Conservation (phyloP, 2,888 invertebrate genomes). For the Nemurella pictetii region DNA sequence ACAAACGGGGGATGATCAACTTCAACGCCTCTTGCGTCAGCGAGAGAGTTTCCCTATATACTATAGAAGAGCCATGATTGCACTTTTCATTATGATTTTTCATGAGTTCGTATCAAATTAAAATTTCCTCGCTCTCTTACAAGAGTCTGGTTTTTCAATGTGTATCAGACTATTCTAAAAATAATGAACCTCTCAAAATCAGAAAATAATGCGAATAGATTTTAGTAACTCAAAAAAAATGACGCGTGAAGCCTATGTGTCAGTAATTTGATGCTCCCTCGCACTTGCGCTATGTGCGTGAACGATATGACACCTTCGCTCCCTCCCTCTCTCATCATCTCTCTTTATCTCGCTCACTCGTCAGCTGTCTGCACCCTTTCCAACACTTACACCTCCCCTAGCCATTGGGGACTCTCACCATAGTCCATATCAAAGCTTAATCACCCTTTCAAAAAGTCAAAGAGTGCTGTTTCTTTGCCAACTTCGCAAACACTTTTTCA, state of each 20-base stretch:
- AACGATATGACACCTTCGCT: neutral
- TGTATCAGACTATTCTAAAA: neutral
- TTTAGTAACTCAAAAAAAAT: neutral
- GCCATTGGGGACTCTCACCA: neutral
- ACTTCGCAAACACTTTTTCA: slow-evolving; percentile 4
- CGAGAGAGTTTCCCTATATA: neutral
- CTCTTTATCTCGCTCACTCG: slow-evolving; percentile 1
- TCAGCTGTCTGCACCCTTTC: neutral
- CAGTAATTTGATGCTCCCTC: slow-evolving; percentile 16
- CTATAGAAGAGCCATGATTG: neutral
- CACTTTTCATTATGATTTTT: slow-evolving; percentile 1
- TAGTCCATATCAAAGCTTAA: neutral
- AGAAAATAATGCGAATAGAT: neutral
- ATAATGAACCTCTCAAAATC: slow-evolving; percentile 7
- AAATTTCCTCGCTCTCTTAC: neutral
- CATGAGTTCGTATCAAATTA: neutral
- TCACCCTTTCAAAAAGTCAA: slow-evolving; percentile 18
- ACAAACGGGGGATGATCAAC: neutral
- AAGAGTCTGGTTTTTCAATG: neutral
- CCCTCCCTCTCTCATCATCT: neutral
- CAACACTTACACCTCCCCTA: neutral
- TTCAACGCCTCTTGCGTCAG: neutral
- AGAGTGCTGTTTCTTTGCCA: slow-evolving; percentile 15
- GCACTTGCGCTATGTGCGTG: neutral
- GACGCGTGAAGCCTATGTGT: neutral